Percentiles rank a stretch among this genome's conserved stretches.
phyloP scores from a whole-genome alignment of 2,888 invertebrate genomes.

The Sepiola atlantica region DNA sequence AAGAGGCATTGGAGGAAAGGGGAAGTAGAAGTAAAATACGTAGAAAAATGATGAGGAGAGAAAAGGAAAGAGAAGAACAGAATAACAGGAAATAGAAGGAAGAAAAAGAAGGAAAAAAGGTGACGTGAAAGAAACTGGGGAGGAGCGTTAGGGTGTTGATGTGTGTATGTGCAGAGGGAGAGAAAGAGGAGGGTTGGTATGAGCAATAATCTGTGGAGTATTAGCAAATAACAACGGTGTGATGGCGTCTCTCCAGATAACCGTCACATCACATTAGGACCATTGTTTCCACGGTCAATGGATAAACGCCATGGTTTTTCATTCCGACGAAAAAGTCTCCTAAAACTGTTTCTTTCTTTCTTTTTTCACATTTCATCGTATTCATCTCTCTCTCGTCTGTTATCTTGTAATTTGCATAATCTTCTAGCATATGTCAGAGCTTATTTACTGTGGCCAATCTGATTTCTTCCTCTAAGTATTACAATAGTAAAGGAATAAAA shows the following conservation, averaged over 20 bases:
- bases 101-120: no score
- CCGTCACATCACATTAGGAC: neutral
- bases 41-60: no score
- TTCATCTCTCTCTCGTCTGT: neutral
- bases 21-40: no score
- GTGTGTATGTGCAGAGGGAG: no score
- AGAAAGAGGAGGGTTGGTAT: neutral
- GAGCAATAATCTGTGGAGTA: neutral
- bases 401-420: slow-evolving; percentile 14
- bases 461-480: neutral
- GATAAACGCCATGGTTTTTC: neutral
- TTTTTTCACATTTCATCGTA: neutral
- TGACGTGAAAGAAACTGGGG: no score
- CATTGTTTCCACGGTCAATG: slow-evolving; percentile 22
- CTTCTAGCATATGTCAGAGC: slow-evolving; percentile 21
- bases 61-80: no score
- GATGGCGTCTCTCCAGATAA: slow-evolving; percentile 7
- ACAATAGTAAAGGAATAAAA: neutral
- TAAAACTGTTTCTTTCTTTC: neutral
- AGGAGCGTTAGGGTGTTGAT: no score
- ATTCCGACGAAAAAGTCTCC: neutral
- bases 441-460: neutral
- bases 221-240: neutral
- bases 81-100: no score
- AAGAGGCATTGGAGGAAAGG: no score